Evolutionary conservation across 2,888 invertebrate genomes (phyloP), one percentile per base, ranked within the genome.

Genomic region (Tridacna crocea): DNA sequence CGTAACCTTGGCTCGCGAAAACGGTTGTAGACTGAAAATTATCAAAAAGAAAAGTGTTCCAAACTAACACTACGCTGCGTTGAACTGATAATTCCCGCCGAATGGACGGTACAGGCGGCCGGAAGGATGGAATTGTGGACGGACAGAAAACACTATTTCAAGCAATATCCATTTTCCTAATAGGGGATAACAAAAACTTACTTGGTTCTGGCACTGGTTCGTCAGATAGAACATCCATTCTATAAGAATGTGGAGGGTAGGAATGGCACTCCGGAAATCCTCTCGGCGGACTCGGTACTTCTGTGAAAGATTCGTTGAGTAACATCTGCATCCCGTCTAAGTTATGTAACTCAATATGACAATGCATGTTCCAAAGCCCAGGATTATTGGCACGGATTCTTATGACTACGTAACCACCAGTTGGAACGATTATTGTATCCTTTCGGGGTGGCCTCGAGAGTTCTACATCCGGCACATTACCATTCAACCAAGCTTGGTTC

Each of bases 361-460:
- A 93, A 77, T 93, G 93, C 83, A 93, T 85, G 60, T 91, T 84
- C 93, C 93, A 93, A 24, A 90, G 19, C 0, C 93, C 94, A 0
- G 94, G 94, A 72, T 93, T 94, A 70, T 92, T 87, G 13, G 93
- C 91, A 68, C 83, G 86, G 78, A 93, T 90, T 51, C 93, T 84
- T n/a, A 93, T 78, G 0, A 93, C 91, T n/a, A 89, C 92, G 80
- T 93, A 93, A 17, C 93, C 93, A 24, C 92, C 91, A n/a, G 90
- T 90, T 0, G 93, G 93, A 12, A 94, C 90, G 3, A 92, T 91
- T 13, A 94, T 82, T 12, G 92, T 93, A 83, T 94, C 93, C 75
- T 93, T 93, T 24, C 89, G 78, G 11, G 90, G 89, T 3, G 93
- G 90, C 11, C 84, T 77, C 17, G 84, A 70, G n/a, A 91, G 78